A percentile compares a stretch with the other conserved stretches of the same genome.
phyloP scores from a whole-genome alignment of 2,113 vertebrate genomes.

The Lates calcarifer region DNA sequence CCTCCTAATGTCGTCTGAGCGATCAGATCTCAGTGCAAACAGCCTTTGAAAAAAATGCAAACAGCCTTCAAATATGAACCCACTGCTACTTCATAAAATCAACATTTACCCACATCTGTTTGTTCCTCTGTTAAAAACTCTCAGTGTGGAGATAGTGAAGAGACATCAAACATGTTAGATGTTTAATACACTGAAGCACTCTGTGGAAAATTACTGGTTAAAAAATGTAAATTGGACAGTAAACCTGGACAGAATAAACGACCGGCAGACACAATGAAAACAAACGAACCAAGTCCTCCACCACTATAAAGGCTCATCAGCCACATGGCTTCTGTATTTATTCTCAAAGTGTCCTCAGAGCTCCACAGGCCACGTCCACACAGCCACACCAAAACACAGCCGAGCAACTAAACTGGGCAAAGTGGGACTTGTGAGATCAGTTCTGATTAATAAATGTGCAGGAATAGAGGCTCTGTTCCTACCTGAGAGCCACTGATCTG shows the following conservation, averaged over 20 bases:
- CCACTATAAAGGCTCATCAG: background rate
- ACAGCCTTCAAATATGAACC: too few species aligned
- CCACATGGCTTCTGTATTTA: background rate
- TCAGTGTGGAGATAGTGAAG: too few species aligned
- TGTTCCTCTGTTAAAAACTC: too few species aligned
- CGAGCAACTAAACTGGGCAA: background rate
- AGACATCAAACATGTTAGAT: too few species aligned
- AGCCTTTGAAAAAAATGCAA: too few species aligned
- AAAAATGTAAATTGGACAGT: background rate
- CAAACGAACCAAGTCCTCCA: background rate
- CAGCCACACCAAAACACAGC: background rate
- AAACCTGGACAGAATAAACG: background rate
- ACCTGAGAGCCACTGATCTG: background rate
- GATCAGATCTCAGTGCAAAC: too few species aligned
- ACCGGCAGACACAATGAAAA: too few species aligned
- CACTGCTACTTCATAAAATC: too few species aligned
- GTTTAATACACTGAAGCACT: background rate
- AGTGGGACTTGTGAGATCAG: background rate
- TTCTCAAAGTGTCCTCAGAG: background rate
- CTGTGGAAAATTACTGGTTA: background rate
- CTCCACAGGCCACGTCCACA: slow-evolving; percentile 31
- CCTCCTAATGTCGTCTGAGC: too few species aligned
- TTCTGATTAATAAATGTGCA: slow-evolving; percentile 1
- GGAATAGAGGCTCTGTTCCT: background rate
- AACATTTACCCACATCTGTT: too few species aligned